A percentile compares a stretch with the other conserved stretches of the same genome.
These are phyloP conservation scores for Euplagia quadripunctaria DNA, from an alignment of 2,888 invertebrate genomes.

Conservation along the genomic window DNA sequence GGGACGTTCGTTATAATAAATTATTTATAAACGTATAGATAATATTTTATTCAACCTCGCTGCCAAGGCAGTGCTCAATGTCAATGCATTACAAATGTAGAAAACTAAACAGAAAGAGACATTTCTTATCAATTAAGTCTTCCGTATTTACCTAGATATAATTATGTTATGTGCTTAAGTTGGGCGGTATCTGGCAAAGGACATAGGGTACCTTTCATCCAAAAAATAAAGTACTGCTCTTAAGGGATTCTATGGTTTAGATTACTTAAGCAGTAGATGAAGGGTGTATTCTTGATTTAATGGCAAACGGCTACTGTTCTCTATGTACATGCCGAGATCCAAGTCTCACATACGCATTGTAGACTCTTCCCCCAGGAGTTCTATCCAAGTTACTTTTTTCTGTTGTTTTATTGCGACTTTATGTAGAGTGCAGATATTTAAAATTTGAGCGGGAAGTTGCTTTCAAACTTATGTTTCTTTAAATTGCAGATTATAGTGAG, in stretches of 20 bases:
- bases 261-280: no score
- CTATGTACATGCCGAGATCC: neutral
- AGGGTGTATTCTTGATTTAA: neutral
- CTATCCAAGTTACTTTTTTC: neutral
- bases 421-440: neutral
- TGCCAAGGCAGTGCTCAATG: neutral
- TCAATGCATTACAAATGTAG: neutral
- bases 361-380: neutral
- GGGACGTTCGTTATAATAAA: neutral
- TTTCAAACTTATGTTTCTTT: neutral
- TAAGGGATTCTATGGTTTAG: no score
- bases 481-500: neutral
- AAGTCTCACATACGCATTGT: neutral
- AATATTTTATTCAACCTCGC: constrained; percentile 3
- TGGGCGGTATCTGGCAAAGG: no score
- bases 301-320: neutral
- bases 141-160: neutral
- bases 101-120: neutral
- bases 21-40: neutral
- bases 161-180: neutral
- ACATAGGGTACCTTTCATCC: no score
- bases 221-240: no score
- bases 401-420: neutral
- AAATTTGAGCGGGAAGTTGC: neutral
- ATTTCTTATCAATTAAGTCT: neutral